Evolutionary conservation across 1,140 invertebrate genomes (phyloP), one percentile per base, ranked within the genome.

Genomic region (Atta texana): DNA sequence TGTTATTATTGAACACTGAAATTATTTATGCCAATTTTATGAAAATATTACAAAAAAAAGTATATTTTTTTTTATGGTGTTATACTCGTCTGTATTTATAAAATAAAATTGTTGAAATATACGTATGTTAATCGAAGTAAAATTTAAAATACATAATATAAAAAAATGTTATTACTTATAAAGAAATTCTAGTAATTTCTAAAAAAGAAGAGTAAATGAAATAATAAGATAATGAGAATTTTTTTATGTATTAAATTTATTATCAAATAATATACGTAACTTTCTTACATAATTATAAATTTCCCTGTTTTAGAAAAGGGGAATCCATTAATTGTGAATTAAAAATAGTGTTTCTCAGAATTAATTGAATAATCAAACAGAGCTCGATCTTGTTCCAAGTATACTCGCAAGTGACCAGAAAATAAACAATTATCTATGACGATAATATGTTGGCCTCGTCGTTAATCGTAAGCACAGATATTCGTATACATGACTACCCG

Each of bases 401-500:
- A 84, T 59, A 31, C 14, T n/a, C 14, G 66, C 34, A 57, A 77
- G n/a, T 24, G 8, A 10, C 6, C n/a, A 51, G 74, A 77, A 85
- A 66, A 44, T 76, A 85, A 66, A 85, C 49, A 66, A 85, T 85
- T 85, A 77, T 78, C 74, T 77, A 14, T 31, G 53, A 74, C 12
- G 80, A 84, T 84, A 75, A 61, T 75, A 61, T 14, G 57, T 5
- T 18, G 69, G 6, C 28, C 69, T 84, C 57, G 69, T 61, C 39
- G 10, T 16, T 66, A 64, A 64, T 78, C 49, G 28, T 28, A 77
- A 85, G 49, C n/a, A 16, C 1, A 31, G 28, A 84, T 64, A 66
- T 84, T 85, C 55, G 12, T 39, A 12, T 57, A 21, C 7, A 34
- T 16, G n/a, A 5, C 39, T 12, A 51, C 3, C n/a, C 7, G 55